Conservation (phyloP, 2,888 invertebrate species). For the Caprella mutica region DNA sequence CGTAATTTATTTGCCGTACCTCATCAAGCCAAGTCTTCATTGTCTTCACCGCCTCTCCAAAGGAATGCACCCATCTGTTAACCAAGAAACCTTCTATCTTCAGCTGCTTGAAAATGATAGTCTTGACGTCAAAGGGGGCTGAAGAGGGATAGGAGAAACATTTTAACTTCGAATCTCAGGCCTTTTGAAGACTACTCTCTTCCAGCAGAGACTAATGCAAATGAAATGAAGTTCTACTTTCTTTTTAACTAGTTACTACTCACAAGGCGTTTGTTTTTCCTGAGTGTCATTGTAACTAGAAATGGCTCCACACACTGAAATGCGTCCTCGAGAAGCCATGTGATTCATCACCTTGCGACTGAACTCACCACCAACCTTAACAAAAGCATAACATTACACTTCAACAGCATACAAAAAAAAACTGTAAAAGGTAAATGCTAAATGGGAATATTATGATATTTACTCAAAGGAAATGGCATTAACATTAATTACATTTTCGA, state of each 20-base stretch:
- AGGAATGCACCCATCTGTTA: slow-evolving; percentile 17
- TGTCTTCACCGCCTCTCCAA: slow-evolving; percentile 29
- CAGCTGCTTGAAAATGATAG: slow-evolving; percentile 20
- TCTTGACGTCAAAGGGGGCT: slow-evolving; percentile 22
- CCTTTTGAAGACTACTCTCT: too few relatives aligned
- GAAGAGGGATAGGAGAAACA: too few relatives aligned
- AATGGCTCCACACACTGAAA: slow-evolving; percentile 29
- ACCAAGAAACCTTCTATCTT: slow-evolving; percentile 30
- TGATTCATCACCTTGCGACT: slow-evolving; percentile 20
- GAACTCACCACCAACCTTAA: slow-evolving; percentile 45
- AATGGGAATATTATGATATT: too few relatives aligned
- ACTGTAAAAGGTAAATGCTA: too few relatives aligned
- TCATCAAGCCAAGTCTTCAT: slow-evolving; percentile 24
- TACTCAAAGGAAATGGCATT: too few relatives aligned
- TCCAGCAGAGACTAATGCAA: too few relatives aligned
- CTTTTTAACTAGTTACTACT: too few relatives aligned
- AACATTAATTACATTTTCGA: slow-evolving; percentile 27
- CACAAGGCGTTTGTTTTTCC: too few relatives aligned
- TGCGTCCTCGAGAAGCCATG: slow-evolving; percentile 18
- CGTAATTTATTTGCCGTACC: too few relatives aligned
- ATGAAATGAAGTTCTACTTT: too few relatives aligned
- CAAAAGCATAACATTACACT: too few relatives aligned
- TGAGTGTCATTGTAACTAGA: slow-evolving; percentile 38
- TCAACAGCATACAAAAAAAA: neutral
- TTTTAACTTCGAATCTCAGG: too few relatives aligned